These are phyloP conservation scores for Pangasius sanitwongsei DNA, from an alignment of 2,797 vertebrate species.

Conservation along the genomic window DNA sequence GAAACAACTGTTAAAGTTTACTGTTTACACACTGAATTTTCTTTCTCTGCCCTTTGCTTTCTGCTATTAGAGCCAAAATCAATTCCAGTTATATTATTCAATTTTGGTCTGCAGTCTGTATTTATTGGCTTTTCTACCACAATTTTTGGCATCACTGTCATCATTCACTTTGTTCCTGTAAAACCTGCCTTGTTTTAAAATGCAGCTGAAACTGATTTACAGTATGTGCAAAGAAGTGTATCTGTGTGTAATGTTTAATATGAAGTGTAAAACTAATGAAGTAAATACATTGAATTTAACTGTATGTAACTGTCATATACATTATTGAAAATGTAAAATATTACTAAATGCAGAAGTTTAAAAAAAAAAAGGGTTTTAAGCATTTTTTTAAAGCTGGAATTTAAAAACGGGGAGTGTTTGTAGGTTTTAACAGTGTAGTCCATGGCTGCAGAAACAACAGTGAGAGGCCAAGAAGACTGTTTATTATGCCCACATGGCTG, in stretches of 20 bases:
- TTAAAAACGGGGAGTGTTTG: background rate
- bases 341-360: background rate
- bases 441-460: background rate
- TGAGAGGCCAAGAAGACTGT: constrained; percentile 6
- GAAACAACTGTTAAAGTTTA: background rate
- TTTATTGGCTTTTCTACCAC: background rate
- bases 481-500: constrained; percentile 37
- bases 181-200: background rate
- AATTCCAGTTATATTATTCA: constrained; percentile 10
- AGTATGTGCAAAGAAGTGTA: constrained; percentile 1
- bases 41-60: constrained; percentile 11
- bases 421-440: background rate
- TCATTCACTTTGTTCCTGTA: background rate
- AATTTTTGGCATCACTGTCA: background rate
- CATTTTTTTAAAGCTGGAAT: background rate
- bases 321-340: background rate
- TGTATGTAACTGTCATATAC: background rate
- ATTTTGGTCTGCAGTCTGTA: constrained; percentile 11
- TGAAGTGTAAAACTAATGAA: background rate
- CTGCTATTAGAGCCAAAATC: background rate
- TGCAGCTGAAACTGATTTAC: background rate
- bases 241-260: background rate
- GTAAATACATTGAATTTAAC: background rate
- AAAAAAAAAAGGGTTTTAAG: background rate
- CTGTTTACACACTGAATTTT: background rate